Percentiles rank a stretch among this genome's conserved stretches.
phyloP scores from a whole-genome alignment of 2,797 vertebrate species.

The Monodelphis domestica region DNA sequence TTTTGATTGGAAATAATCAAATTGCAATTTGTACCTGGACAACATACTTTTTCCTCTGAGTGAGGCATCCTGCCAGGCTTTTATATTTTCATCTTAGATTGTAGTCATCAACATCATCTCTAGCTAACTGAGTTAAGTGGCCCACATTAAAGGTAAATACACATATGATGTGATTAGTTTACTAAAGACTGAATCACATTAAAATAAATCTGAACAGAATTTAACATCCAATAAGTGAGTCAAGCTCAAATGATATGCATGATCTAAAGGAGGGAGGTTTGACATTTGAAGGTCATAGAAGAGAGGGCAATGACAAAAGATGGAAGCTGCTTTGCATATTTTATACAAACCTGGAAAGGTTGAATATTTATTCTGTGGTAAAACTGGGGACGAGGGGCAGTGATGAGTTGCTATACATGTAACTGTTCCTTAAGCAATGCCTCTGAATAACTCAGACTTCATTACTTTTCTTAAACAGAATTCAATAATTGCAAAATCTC shows the following conservation, averaged over 20 bases:
- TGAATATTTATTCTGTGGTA: slow-evolving; percentile 41
- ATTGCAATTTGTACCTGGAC: not conserved
- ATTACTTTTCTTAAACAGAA: slow-evolving; percentile 67
- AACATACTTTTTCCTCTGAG: not conserved
- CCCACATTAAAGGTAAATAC: slow-evolving; percentile 44
- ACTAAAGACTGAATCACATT: slow-evolving; percentile 68
- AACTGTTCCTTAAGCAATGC: slow-evolving; percentile 57
- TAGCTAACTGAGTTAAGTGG: slow-evolving; percentile 44
- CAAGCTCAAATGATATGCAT: slow-evolving; percentile 74
- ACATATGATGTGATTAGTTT: slow-evolving; percentile 67
- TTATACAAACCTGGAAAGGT: slow-evolving; percentile 61
- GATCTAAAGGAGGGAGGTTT: slow-evolving; percentile 77
- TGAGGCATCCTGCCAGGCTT: not conserved
- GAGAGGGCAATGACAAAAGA: slow-evolving; percentile 69
- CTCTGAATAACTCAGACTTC: slow-evolving; percentile 66
- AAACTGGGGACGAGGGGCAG: slow-evolving; percentile 14
- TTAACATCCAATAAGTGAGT: slow-evolving; percentile 65
- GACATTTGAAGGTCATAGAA: slow-evolving; percentile 83
- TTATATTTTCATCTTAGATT: not conserved
- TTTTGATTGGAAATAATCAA: not conserved
- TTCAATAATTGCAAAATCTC: slow-evolving; percentile 62
- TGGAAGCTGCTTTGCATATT: slow-evolving; percentile 61
- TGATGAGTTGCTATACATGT: slow-evolving; percentile 54
- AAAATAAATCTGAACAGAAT: slow-evolving; percentile 68
- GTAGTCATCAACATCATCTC: not conserved